Percentiles rank a stretch among this genome's conserved stretches.
phyloP scores from a whole-genome alignment of 2,888 invertebrate species.

The Pycnomerus fuliginosus region DNA sequence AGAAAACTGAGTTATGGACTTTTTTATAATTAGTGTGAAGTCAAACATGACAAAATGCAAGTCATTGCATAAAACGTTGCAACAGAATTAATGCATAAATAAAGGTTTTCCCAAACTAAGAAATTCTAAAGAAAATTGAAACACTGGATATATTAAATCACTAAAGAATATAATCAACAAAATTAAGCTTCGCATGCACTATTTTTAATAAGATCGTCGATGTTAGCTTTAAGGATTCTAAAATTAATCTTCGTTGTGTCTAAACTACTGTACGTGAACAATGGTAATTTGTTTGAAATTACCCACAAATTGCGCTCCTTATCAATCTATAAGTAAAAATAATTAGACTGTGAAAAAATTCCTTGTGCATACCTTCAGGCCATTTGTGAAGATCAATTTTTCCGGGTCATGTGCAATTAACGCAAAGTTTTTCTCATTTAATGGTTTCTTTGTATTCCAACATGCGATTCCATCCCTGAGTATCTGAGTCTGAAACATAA shows the following conservation, averaged over 20 bases:
- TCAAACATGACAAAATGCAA: no score
- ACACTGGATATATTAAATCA: no score
- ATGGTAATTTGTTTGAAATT: conserved; percentile 74
- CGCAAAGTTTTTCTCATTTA: conserved; percentile 65
- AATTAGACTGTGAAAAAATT: conserved; percentile 1
- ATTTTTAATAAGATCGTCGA: conserved; percentile 51
- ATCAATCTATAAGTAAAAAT: conserved; percentile 45
- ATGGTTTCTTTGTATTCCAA: conserved; percentile 72
- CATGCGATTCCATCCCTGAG: conserved; percentile 77
- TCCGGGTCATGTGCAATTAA: conserved; percentile 68
- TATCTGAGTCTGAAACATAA: conserved; percentile 75
- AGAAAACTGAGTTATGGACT: no score
- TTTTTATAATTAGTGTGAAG: no score
- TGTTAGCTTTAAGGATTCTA: conserved; percentile 52
- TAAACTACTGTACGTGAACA: conserved; percentile 65
- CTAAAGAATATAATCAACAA: no score
- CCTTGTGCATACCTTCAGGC: conserved; percentile 64
- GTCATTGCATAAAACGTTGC: no score
- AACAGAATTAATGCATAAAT: no score
- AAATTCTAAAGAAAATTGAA: no score
- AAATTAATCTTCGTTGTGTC: conserved; percentile 71
- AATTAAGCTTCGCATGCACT: conserved; percentile 47
- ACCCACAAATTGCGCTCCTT: conserved; percentile 69
- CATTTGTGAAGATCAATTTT: conserved; percentile 74
- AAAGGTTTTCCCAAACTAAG: no score